Percentiles rank a stretch among this genome's conserved stretches.
phyloP scores from a whole-genome alignment of 2,888 invertebrate genomes.

The Leptothorax acervorum region DNA sequence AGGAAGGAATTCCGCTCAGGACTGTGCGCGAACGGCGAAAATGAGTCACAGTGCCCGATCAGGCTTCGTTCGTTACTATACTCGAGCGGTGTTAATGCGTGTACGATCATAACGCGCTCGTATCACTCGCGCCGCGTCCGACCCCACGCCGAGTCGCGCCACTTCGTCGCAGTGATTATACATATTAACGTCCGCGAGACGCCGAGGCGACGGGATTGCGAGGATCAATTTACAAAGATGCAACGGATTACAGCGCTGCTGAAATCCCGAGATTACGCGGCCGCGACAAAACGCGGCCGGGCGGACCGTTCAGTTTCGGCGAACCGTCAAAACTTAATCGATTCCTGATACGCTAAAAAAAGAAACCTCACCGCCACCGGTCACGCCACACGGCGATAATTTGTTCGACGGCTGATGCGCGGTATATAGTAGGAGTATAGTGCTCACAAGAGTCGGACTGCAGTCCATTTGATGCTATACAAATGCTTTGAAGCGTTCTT shows the following conservation, averaged over 20 bases:
- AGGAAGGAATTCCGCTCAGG: neutral
- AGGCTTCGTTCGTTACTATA: conserved; percentile 53
- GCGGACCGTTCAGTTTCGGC: neutral
- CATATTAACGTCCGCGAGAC: conserved; percentile 15
- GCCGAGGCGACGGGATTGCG: neutral
- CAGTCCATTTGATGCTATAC: no score
- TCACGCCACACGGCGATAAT: conserved; percentile 52
- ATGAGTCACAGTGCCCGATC: conserved; percentile 45
- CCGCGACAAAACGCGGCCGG: neutral
- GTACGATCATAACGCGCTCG: conserved; percentile 51
- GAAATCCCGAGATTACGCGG: neutral
- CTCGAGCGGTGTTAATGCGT: conserved; percentile 58
- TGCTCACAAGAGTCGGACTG: neutral
- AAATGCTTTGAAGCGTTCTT: no score
- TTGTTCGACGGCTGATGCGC: conserved; percentile 1
- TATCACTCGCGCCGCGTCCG: conserved; percentile 65
- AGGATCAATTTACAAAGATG: neutral
- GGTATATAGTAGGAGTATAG: neutral
- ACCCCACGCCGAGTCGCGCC: conserved; percentile 63
- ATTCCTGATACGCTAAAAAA: conserved; percentile 52
- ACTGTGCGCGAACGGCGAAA: neutral
- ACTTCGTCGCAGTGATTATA: conserved; percentile 56
- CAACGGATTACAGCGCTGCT: neutral
- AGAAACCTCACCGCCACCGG: conserved; percentile 27
- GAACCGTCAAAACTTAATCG: conserved; percentile 37